Evolutionary conservation across 1,140 invertebrate genomes (phyloP), one percentile per base, ranked within the genome.

Genomic region (Battus philenor): DNA sequence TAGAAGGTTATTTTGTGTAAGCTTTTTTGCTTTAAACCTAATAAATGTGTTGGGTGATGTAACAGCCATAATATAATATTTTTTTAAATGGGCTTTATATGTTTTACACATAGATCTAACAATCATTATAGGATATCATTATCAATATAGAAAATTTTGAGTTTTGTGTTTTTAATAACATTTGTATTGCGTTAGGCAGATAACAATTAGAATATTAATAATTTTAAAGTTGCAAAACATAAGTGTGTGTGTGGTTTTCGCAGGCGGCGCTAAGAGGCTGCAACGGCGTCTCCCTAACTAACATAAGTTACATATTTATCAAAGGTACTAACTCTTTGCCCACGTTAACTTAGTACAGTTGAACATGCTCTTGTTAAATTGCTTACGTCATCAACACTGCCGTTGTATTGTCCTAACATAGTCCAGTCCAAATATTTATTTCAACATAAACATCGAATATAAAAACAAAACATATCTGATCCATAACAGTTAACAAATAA

Each of bases 341-440:
- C 45, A 66, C 72, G 74, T 80, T 80, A 75, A 80, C 73, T 83
- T 83, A 74, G 61, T 80, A 69, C 76, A 73, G 41, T 64, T 59
- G 48, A 51, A 29, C 2, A 24, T 32, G 41, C 31, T 34, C 31
- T 32, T 34, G 41, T 18, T 44, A 9, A 10, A 47, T 36, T 30
- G 50, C 50, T 47, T 47, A 38, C 16, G 39, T 27, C 39, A 36
- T 49, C 44, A 24, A 24, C 32, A 50, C 38, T 47, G 36, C 46
- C 50, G 43, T 50, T 44, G 44, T 45, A 36, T 44, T 47, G 30
- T 11, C 24, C 49, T 11, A 22, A 9, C 4, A 38, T 24, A 13
- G 7, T 27, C 4, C 7, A 12, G n/a, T 26, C 12, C 11, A 15
- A 17, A n/a, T 8, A 18, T 8, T 8, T 20, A 39, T 39, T 26